Conservation (phyloP, 2,113 vertebrate genomes). For the Dipodomys spectabilis region DNA sequence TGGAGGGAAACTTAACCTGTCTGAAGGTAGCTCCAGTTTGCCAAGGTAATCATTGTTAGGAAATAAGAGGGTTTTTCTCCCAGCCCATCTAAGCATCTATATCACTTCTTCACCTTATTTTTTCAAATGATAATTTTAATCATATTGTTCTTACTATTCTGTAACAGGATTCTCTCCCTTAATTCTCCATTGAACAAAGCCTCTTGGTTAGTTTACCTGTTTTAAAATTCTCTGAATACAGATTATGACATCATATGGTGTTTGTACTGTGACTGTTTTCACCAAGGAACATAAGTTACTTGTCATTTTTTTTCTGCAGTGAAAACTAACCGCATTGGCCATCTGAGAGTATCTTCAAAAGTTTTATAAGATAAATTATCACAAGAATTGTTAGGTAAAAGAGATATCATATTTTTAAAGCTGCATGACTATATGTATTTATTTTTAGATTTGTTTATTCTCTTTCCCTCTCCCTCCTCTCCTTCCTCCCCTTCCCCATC, state of each 20-base stretch:
- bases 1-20: neutral
- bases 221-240: neutral
- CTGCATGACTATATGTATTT: slow-evolving; percentile 16
- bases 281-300: neutral
- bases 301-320: neutral
- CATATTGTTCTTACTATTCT: neutral
- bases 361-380: slow-evolving; percentile 2
- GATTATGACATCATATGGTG: neutral
- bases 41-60: neutral
- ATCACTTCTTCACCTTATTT: neutral
- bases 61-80: neutral
- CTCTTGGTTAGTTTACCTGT: neutral
- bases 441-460: neutral
- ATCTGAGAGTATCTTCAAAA: neutral
- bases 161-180: neutral
- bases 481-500: neutral
- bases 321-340: neutral
- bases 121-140: too few species aligned
- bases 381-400: slow-evolving; percentile 11
- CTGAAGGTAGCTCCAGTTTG: neutral
- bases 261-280: slow-evolving; percentile 17
- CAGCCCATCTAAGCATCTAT: neutral
- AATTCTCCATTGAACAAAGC: neutral
- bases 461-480: neutral
- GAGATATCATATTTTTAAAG: neutral